Evolutionary conservation across 2,888 invertebrate species (phyloP), one percentile per base, ranked within the genome.

Genomic region (Netelia virgata): DNA sequence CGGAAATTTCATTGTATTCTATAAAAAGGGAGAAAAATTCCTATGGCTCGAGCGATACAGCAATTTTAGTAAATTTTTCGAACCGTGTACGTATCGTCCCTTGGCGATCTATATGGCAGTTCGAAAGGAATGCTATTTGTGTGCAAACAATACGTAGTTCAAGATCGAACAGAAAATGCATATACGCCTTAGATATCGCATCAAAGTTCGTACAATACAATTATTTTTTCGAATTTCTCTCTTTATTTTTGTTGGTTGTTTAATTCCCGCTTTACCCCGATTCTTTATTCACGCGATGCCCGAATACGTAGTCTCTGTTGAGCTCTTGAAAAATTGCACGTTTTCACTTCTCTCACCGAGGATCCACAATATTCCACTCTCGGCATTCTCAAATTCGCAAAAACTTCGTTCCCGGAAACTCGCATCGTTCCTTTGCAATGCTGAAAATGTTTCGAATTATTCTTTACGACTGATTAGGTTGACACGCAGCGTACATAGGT

Each of bases 401-500:
- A 57, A 57, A 18, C n/a, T 18, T 5, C 9, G 6, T 8, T 55
- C 66, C 18, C 20, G 57, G 8, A 9, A 76, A 74, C 59, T 63
- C 70, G 43, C 36, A 77, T 68, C 47, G 50, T 63, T 82, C 75
- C 68, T 6, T 5, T 6, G 1, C 6, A 76, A 16, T 59, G 28
- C 47, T 63, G 50, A 69, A 73, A 68, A 50, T 75, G 28, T 76
- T 36, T 16, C 50, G 47, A 47, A 47, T 18, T 18, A 18, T 57
- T 36, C 43, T 86, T 90, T 91, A 93, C n/a, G 93, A 92, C 68
- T 94, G 92, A 78, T 90, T 92, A 9, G 93, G 88, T 66, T 92
- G 92, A 79, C 91, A 93, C 3, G 92, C 91, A 41, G 91, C 93
- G 88, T 92, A 94, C 87, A 94, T 92, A 92, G 94, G 92, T 94